Percentiles rank a stretch among this genome's conserved stretches.
Conservation (phyloP, 53 echinoderm and acorn worm species). For the Crossaster papposus region DNA sequence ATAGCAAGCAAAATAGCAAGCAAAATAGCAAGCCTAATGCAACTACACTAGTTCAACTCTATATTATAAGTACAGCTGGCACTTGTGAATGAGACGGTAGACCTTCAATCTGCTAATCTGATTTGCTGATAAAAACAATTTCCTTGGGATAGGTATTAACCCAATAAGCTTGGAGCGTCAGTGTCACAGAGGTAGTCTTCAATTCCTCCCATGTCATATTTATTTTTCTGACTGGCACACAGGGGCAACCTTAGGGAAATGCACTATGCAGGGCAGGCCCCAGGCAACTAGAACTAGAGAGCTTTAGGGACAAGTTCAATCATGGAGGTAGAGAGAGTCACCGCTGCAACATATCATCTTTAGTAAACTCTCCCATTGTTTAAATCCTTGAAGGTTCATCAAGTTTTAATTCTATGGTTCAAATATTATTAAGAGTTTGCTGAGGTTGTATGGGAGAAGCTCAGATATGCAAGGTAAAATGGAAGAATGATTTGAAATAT, state of each 20-base stretch:
- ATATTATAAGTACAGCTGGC: background rate
- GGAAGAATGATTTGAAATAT: constrained; percentile 3
- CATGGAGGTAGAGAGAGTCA: background rate
- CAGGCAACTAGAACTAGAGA: background rate
- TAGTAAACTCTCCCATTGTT: background rate
- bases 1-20: no score
- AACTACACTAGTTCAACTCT: no score
- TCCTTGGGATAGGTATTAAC: constrained; percentile 42
- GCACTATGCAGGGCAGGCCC: background rate
- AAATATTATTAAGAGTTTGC: background rate
- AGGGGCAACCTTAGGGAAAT: background rate
- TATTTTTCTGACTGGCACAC: background rate
- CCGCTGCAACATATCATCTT: background rate
- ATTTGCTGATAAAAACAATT: constrained; percentile 33
- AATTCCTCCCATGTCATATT: constrained; percentile 5
- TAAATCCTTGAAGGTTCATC: background rate
- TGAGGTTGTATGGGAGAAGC: background rate
- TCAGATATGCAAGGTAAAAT: background rate
- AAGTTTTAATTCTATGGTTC: background rate
- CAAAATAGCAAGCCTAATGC: no score
- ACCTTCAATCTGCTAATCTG: constrained; percentile 23
- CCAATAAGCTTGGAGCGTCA: constrained; percentile 21
- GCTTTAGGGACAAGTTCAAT: constrained; percentile 7
- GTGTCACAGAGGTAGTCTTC: constrained; percentile 2
- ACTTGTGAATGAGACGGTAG: background rate